These are phyloP conservation scores for Dolichotis patagonum DNA, from an alignment of 2,113 vertebrate species.

Conservation along the genomic window DNA sequence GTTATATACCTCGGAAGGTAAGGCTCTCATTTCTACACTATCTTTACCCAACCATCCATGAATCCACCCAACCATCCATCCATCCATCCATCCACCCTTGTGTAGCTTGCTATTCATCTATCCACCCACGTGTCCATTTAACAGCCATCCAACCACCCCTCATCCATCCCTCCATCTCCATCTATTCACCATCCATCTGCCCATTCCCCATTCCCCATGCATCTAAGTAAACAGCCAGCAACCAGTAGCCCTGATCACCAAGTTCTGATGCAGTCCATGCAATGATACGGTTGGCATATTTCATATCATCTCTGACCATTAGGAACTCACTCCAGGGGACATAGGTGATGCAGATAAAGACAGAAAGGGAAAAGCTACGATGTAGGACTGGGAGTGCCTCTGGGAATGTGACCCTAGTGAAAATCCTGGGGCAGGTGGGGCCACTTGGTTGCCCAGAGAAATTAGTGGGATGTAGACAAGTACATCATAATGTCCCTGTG, in stretches of 20 bases:
- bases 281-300: rapidly evolving
- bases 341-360: rapidly evolving
- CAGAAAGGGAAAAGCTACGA: no score
- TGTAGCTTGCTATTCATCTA: no score
- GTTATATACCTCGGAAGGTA: no score
- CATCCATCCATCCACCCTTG: neutral
- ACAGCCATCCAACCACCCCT: neutral
- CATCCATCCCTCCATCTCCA: neutral
- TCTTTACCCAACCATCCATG: no score
- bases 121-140: neutral
- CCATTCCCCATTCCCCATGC: no score
- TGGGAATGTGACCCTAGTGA: rapidly evolving
- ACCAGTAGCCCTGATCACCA: neutral
- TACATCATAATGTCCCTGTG: neutral
- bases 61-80: no score
- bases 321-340: rapidly evolving
- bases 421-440: neutral
- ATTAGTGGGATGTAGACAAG: no score
- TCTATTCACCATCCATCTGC: no score
- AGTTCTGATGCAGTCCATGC: rapidly evolving
- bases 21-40: no score
- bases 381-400: no score
- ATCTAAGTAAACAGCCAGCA: rapidly evolving
- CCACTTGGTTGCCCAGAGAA: neutral
- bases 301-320: neutral